Evolutionary conservation across 1,140 invertebrate genomes (phyloP).

Genomic region (Liolophura sinensis): DNA sequence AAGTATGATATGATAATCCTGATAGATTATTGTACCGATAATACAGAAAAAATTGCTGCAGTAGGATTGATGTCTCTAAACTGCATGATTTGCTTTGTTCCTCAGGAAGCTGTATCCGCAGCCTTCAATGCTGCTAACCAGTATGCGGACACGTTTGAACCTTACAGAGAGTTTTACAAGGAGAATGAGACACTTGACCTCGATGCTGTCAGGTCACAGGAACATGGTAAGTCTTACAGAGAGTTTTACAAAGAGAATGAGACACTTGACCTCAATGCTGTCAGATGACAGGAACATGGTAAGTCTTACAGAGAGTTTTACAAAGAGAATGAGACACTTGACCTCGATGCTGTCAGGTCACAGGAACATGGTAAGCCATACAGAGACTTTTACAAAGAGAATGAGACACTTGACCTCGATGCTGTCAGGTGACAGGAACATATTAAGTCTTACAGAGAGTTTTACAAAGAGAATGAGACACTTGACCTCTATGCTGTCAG

Average conservation of each 20-base stretch:
- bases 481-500: slow-evolving; percentile 64
- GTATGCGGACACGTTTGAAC: slow-evolving; percentile 71
- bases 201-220: slow-evolving; percentile 57
- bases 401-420: slow-evolving; percentile 68
- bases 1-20: neutral
- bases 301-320: slow-evolving; percentile 70
- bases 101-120: slow-evolving; percentile 63
- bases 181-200: slow-evolving; percentile 71
- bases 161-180: slow-evolving; percentile 70
- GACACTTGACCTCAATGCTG: slow-evolving; percentile 65
- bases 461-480: slow-evolving; percentile 72
- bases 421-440: slow-evolving; percentile 68
- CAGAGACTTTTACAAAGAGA: slow-evolving; percentile 71
- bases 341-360: slow-evolving; percentile 61
- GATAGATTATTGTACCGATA: neutral
- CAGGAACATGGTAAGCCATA: slow-evolving; percentile 61
- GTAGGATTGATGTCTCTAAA: neutral
- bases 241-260: slow-evolving; percentile 74
- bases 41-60: neutral
- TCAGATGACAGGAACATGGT: slow-evolving; percentile 68
- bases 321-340: slow-evolving; percentile 69
- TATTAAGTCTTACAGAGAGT: slow-evolving; percentile 68
- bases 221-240: slow-evolving; percentile 62
- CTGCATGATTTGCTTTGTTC: slow-evolving; percentile 1
- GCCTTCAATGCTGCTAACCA: slow-evolving; percentile 67